These are phyloP conservation scores for Cliona cf. orientalis DNA, from an alignment of 37 sponge, comb jelly and placozoan species.

Conservation along the genomic window DNA sequence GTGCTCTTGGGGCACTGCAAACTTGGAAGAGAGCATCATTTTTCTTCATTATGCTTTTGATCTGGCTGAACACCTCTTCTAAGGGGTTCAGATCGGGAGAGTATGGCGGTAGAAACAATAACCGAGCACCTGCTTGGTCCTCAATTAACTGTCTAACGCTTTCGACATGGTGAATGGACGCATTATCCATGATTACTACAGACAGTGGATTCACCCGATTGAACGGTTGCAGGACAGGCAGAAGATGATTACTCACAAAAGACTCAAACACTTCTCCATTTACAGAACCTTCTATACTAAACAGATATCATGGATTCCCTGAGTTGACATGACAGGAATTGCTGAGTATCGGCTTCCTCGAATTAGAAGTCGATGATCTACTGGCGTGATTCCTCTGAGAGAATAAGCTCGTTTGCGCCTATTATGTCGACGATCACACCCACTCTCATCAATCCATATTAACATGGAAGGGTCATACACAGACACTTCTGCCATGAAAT, in stretches of 20 bases:
- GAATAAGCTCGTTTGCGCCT: constrained; percentile 16
- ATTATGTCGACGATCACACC: constrained; percentile 30
- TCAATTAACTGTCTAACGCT: constrained; percentile 11
- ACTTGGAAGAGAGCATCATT: constrained; percentile 28
- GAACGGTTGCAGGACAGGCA: constrained; percentile 33
- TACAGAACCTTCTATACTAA: constrained; percentile 12
- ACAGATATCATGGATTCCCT: constrained; percentile 26
- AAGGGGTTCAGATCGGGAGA: constrained; percentile 38
- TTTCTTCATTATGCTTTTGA: constrained; percentile 31
- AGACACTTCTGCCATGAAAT: constrained; percentile 30
- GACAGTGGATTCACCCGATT: constrained; percentile 2
- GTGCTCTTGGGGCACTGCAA: constrained; percentile 24
- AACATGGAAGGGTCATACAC: constrained; percentile 32
- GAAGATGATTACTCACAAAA: neutral
- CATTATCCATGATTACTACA: constrained; percentile 36
- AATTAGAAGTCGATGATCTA: constrained; percentile 6
- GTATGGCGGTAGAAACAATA: constrained; percentile 38
- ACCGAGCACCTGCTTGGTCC: constrained; percentile 19
- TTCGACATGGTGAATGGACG: constrained; percentile 40
- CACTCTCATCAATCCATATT: constrained; percentile 37
- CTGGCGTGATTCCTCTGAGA: constrained; percentile 14
- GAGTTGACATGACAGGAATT: constrained; percentile 25
- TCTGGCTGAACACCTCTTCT: constrained; percentile 32
- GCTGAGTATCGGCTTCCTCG: constrained; percentile 22
- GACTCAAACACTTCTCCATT: constrained; percentile 26